These are phyloP conservation scores for Diloba caeruleocephala DNA, from an alignment of 2,888 invertebrate species.

Conservation along the genomic window DNA sequence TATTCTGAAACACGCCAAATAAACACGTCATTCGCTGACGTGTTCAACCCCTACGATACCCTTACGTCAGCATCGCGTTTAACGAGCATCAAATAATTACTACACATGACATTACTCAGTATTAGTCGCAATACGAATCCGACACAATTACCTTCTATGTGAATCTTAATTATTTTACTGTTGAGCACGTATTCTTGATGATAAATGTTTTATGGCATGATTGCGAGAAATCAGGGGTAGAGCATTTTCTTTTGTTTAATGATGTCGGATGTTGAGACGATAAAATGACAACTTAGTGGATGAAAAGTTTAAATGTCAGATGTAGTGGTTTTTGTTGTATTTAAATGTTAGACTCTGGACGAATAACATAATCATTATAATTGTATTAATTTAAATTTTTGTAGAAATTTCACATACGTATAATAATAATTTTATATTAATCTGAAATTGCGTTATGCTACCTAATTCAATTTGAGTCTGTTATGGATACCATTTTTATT, in stretches of 20 bases:
- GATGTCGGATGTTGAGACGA: background rate
- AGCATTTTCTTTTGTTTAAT: conserved; percentile 15
- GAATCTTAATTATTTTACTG: conserved; percentile 47
- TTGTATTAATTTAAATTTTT: too few relatives aligned
- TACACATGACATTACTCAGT: conserved; percentile 58
- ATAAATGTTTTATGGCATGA: conserved; percentile 39
- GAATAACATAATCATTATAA: too few relatives aligned
- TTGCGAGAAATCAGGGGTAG: conserved; percentile 18
- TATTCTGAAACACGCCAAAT: conserved; percentile 40
- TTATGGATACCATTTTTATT: too few relatives aligned
- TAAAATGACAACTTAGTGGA: too few relatives aligned
- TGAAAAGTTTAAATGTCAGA: too few relatives aligned
- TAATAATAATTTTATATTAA: too few relatives aligned
- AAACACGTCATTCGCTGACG: conserved; percentile 43
- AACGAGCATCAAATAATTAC: conserved; percentile 63
- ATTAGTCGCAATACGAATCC: conserved; percentile 44
- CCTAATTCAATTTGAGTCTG: too few relatives aligned
- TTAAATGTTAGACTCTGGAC: too few relatives aligned
- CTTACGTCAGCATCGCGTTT: conserved; percentile 50
- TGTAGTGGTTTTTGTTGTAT: too few relatives aligned
- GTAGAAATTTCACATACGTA: too few relatives aligned
- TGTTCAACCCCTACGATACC: conserved; percentile 18
- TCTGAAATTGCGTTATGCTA: too few relatives aligned
- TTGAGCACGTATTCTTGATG: conserved; percentile 25
- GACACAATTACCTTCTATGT: conserved; percentile 40